These are phyloP conservation scores for Drosophila hydei DNA, from an alignment of 1,140 invertebrate genomes.

Conservation along the genomic window DNA sequence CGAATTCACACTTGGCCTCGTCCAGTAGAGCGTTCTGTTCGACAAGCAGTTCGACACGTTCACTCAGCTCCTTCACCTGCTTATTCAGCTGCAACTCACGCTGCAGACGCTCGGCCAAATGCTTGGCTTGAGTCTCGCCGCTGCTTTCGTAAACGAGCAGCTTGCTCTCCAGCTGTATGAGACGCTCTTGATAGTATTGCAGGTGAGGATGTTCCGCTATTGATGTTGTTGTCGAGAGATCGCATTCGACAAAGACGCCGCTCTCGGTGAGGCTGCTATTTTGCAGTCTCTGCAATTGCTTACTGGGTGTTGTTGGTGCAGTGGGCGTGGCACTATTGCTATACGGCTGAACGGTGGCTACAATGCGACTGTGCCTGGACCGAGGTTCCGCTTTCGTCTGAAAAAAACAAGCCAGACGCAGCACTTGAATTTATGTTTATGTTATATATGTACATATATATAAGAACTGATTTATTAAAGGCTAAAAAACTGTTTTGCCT, in stretches of 20 bases:
- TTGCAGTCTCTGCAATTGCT: conserved; percentile 59
- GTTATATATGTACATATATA: no score
- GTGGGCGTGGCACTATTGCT: conserved; percentile 71
- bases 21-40: conserved; percentile 86
- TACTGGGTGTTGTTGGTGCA: conserved; percentile 58
- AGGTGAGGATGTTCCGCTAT: conserved; percentile 86
- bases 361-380: conserved; percentile 61
- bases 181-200: conserved; percentile 86
- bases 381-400: conserved; percentile 44
- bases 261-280: conserved; percentile 86
- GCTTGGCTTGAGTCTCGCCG: conserved; percentile 86
- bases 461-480: background rate
- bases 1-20: conserved; percentile 88
- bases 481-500: conserved; percentile 9
- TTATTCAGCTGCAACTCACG: conserved; percentile 86
- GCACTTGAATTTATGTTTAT: conserved; percentile 65
- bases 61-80: conserved; percentile 85
- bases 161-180: conserved; percentile 86
- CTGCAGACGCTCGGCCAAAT: conserved; percentile 86
- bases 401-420: conserved; percentile 21
- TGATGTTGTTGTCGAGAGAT: conserved; percentile 82
- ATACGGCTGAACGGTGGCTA: conserved; percentile 82
- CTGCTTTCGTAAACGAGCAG: conserved; percentile 86
- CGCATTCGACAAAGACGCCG: conserved; percentile 86
- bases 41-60: conserved; percentile 85